Evolutionary conservation across 2,888 invertebrate genomes (phyloP).

Genomic region (Scaptodrosophila latifasciaeformis): DNA sequence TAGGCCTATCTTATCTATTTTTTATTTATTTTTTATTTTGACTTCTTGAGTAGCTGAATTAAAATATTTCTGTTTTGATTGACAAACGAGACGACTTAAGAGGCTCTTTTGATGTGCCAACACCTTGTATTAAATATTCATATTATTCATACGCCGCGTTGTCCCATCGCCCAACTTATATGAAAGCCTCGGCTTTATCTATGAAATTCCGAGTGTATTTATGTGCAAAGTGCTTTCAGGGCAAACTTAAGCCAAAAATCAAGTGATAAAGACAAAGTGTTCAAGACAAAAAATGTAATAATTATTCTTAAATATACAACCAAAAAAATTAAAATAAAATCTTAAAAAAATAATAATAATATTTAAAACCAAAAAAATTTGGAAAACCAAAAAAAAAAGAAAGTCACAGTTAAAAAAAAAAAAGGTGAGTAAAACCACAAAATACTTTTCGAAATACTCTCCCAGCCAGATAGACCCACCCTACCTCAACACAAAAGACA

Average conservation of each 20-base stretch:
- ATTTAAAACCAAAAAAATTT: conserved; percentile 5
- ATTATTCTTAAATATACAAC: conserved; percentile 34
- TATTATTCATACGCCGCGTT: conserved; percentile 10
- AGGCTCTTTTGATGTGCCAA: no score
- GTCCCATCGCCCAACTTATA: not conserved
- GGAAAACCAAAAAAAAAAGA: not conserved
- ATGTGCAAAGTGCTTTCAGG: no score
- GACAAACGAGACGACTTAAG: no score
- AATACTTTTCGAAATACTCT: no score
- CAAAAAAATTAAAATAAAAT: conserved; percentile 10
- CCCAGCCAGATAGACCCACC: no score
- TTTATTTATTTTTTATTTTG: no score
- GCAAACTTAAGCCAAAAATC: no score
- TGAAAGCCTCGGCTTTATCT: no score
- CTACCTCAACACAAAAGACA: conserved; percentile 56
- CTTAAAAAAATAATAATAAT: conserved; percentile 5
- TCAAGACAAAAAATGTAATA: conserved; percentile 57
- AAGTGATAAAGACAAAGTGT: conserved; percentile 66
- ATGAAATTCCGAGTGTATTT: no score
- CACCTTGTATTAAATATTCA: not conserved
- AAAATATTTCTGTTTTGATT: no score
- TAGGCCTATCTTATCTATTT: no score
- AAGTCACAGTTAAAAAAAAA: conserved; percentile 10
- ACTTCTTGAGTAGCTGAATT: no score
- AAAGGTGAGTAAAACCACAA: conserved; percentile 49